Conservation (phyloP, 2,113 vertebrate species). For the Catagonus wagneri region DNA sequence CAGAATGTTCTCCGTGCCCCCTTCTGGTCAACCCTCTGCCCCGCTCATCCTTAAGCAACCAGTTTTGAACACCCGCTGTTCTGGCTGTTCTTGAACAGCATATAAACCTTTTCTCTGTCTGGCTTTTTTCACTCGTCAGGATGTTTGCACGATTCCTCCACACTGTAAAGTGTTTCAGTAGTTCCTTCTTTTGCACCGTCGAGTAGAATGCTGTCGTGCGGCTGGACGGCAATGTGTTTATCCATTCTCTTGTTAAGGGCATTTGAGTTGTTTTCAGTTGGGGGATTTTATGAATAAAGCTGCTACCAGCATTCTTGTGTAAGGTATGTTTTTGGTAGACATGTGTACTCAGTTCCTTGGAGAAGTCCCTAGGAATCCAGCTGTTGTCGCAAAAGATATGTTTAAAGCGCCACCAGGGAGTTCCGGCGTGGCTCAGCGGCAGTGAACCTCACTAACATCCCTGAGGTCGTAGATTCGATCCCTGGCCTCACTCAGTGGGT, state of each 20-base stretch:
- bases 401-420: background rate
- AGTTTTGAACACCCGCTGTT: background rate
- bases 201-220: background rate
- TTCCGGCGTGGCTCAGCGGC: too few species aligned
- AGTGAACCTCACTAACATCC: too few species aligned
- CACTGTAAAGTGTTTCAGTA: too few species aligned
- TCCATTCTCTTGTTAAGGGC: background rate
- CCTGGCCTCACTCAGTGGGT: too few species aligned
- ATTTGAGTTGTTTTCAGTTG: background rate
- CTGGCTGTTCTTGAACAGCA: background rate
- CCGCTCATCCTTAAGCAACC: background rate
- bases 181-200: too few species aligned
- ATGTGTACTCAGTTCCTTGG: background rate
- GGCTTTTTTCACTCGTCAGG: background rate
- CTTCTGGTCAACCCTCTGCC: too few species aligned
- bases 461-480: too few species aligned
- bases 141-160: background rate
- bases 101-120: rapidly evolving
- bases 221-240: background rate
- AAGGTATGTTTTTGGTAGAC: background rate
- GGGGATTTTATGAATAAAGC: background rate
- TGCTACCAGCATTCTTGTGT: background rate
- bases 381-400: background rate
- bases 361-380: background rate
- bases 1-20: background rate